These are phyloP conservation scores for Meles meles DNA, from an alignment of 2,113 vertebrate species.

Conservation along the genomic window DNA sequence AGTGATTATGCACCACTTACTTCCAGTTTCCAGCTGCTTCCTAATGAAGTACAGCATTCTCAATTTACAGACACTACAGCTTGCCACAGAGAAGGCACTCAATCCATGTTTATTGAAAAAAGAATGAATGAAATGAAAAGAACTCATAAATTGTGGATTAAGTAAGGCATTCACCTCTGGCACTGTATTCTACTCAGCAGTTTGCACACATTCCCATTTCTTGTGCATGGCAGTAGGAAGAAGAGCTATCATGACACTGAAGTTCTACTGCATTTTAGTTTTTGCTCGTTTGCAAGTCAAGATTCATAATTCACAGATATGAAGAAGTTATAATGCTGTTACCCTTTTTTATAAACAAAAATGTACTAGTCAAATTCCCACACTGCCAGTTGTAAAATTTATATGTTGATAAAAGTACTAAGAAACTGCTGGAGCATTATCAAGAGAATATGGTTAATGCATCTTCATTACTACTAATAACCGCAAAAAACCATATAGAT, in stretches of 20 bases:
- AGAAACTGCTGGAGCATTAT: slow-evolving; percentile 63
- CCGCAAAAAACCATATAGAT: slow-evolving; percentile 65
- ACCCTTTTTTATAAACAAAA: slow-evolving; percentile 74
- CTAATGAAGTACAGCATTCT: not conserved
- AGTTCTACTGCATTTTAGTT: slow-evolving; percentile 32
- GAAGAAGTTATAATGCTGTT: slow-evolving; percentile 72
- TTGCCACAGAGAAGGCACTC: not conserved
- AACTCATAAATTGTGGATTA: not conserved
- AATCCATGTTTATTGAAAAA: not conserved
- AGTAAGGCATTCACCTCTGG: not conserved
- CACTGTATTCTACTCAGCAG: not conserved
- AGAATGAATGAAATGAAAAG: not conserved
- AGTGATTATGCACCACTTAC: not conserved
- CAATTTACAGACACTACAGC: not conserved
- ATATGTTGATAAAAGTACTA: slow-evolving; percentile 71
- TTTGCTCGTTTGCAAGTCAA: slow-evolving; percentile 56
- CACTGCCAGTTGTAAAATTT: slow-evolving; percentile 72
- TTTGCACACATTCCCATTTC: not conserved
- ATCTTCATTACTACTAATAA: slow-evolving; percentile 73
- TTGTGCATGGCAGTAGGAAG: not conserved
- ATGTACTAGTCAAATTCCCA: slow-evolving; percentile 74
- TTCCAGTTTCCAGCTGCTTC: not conserved
- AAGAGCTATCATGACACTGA: not conserved
- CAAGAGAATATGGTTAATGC: slow-evolving; percentile 66
- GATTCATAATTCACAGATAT: slow-evolving; percentile 72